Evolutionary conservation across 2,797 vertebrate genomes (phyloP), one percentile per base, ranked within the genome.

Genomic region (Lycodopsis pacificus): DNA sequence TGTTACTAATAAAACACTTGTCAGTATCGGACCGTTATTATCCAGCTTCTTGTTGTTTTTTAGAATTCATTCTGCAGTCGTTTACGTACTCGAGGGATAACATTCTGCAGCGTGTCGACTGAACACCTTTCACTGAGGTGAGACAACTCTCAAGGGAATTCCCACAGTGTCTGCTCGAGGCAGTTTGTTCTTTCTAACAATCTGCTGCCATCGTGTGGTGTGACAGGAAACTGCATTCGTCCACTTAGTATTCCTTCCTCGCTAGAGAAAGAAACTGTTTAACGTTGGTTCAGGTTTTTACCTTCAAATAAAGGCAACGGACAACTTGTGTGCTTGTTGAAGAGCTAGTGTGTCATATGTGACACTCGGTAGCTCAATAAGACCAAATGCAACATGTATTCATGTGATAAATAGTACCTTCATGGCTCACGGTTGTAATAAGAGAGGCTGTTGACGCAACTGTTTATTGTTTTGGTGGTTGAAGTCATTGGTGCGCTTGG

Each of bases 1-100:
- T 94, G 91, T 95, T 95, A 93, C 90, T 94, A 95, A 95, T 95
- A 95, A 95, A 95, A 95, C 93, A 95, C 92, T 92, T 88, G 91
- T 95, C 94, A 93, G 92, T 93, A 94, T 95, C 90, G 81, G 92
- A 82, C 84, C 80, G 71, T 76, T 81, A 82, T 66, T 87, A 75
- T 82, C 73, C 57, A 62, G 77, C 84, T 85, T 85, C 27, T 83
- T 10, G 91, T 32, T 57, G 5, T 54, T 25, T 27, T 54, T 15
- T 56, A 22, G 27, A 7, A 14, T 38, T 75, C 27, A 48, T 49
- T 22, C 38, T 58, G 54, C 32, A 20, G 5, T 32, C 4, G 62
- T 71, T 65, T 22, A 20, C 63, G 2, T 22, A 17, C 69, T 62
- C 65, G 10, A 42, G 4, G 15, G 20, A 1, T 65, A 40, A 77